Evolutionary conservation across 2,888 invertebrate genomes (phyloP).

Genomic region (Agriopis aurantiaria): DNA sequence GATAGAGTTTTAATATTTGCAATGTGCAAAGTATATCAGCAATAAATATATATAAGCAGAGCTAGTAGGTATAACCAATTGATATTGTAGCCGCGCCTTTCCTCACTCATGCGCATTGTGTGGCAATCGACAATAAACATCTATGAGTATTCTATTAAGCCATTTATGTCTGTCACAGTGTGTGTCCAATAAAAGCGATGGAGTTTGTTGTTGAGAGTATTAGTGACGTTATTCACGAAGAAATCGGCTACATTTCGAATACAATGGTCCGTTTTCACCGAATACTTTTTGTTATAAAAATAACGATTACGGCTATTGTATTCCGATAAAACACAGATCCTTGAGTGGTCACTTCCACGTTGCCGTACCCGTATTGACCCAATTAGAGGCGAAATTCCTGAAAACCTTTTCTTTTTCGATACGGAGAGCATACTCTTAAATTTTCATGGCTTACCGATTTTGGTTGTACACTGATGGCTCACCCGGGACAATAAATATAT

Average conservation of each 20-base stretch:
- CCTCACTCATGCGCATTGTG: slow-evolving; percentile 75
- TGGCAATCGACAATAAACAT: slow-evolving; percentile 74
- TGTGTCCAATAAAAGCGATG: slow-evolving; percentile 65
- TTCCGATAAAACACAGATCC: slow-evolving; percentile 39
- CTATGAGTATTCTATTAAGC: slow-evolving; percentile 67
- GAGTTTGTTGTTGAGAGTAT: slow-evolving; percentile 35
- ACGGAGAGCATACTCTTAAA: slow-evolving; percentile 43
- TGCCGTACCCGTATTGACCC: slow-evolving; percentile 34
- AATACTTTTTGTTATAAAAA: slow-evolving; percentile 32
- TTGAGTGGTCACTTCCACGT: slow-evolving; percentile 40
- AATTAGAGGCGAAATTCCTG: slow-evolving; percentile 41
- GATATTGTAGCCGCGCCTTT: slow-evolving; percentile 41
- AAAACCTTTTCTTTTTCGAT: slow-evolving; percentile 40
- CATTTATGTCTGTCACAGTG: slow-evolving; percentile 73
- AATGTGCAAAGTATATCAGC: slow-evolving; percentile 6
- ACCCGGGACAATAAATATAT: slow-evolving; percentile 48
- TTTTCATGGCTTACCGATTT: slow-evolving; percentile 46
- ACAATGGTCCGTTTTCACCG: slow-evolving; percentile 27
- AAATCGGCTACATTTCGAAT: slow-evolving; percentile 17
- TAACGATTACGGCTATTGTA: slow-evolving; percentile 37
- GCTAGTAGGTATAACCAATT: slow-evolving; percentile 29
- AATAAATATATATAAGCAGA: slow-evolving; percentile 15
- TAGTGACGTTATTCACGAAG: slow-evolving; percentile 23
- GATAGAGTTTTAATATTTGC: slow-evolving; percentile 9
- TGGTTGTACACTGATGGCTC: slow-evolving; percentile 42